phyloP scores from a whole-genome alignment of 2,113 vertebrate species.

The Dunckerocampus dactyliophorus region DNA sequence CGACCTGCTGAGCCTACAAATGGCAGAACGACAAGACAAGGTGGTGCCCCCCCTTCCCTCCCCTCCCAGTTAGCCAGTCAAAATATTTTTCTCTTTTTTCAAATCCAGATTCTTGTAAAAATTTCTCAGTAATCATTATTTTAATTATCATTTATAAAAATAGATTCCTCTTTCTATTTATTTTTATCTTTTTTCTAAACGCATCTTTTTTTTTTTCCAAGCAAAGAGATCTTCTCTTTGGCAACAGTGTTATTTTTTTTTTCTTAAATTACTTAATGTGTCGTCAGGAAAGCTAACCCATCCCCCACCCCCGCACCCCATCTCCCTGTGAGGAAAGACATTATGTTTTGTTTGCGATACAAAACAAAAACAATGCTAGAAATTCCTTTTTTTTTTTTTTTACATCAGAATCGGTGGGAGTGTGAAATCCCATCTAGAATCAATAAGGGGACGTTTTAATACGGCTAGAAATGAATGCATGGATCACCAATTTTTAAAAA shows the following conservation, averaged over 20 bases:
- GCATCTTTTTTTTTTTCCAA: slow-evolving; percentile 84
- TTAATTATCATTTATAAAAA: slow-evolving; percentile 99
- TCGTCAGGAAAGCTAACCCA: slow-evolving; percentile 91
- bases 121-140: slow-evolving; percentile 93
- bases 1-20: slow-evolving; percentile 97
- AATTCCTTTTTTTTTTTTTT: slow-evolving; percentile 73
- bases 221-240: slow-evolving; percentile 99
- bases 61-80: slow-evolving; percentile 99
- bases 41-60: slow-evolving; percentile 88
- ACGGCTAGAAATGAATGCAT: slow-evolving; percentile 82
- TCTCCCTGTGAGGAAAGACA: slow-evolving; percentile 90
- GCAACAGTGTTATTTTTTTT: slow-evolving; percentile 88
- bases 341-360: slow-evolving; percentile 95
- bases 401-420: slow-evolving; percentile 73
- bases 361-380: slow-evolving; percentile 87
- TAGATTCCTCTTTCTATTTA: slow-evolving; percentile 97
- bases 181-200: slow-evolving; percentile 92
- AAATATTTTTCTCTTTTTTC: slow-evolving; percentile 99
- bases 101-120: slow-evolving; percentile 99
- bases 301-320: slow-evolving; percentile 82
- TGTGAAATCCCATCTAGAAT: slow-evolving; percentile 83
- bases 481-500: slow-evolving; percentile 77
- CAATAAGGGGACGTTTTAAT: slow-evolving; percentile 80
- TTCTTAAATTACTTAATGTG: slow-evolving; percentile 93
- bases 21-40: slow-evolving; percentile 99